A percentile compares a stretch with the other conserved stretches of the same genome.
Conservation (phyloP, 2,113 vertebrate genomes). For the Myotis lucifugus region DNA sequence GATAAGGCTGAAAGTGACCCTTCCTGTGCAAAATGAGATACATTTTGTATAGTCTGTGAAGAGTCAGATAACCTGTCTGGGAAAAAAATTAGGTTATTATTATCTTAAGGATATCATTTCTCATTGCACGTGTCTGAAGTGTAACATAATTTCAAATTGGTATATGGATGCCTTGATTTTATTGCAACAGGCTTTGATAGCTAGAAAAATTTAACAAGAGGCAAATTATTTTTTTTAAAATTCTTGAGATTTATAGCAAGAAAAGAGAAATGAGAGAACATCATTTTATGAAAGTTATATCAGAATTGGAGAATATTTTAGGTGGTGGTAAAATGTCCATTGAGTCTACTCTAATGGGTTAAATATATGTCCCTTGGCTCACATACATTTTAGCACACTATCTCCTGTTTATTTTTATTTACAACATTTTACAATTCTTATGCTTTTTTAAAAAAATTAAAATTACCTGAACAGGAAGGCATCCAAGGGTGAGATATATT, state of each 20-base stretch:
- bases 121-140: constrained; percentile 31
- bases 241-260: constrained; percentile 10
- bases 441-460: background rate
- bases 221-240: constrained; percentile 2
- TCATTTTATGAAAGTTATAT: constrained; percentile 18
- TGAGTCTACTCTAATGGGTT: background rate
- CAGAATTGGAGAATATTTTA: background rate
- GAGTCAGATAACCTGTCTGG: background rate
- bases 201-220: background rate
- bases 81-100: background rate
- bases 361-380: background rate
- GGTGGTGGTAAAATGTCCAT: background rate
- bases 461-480: background rate
- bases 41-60: background rate
- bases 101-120: background rate
- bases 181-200: constrained; percentile 6
- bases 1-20: background rate
- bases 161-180: background rate
- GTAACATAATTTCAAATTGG: background rate
- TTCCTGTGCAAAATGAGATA: background rate
- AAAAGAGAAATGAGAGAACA: constrained; percentile 25
- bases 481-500: constrained; percentile 33
- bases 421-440: background rate
- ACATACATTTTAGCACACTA: background rate
- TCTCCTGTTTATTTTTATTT: constrained; percentile 41